These are phyloP conservation scores for Periophthalmodon schlosseri DNA, from an alignment of 2,113 vertebrate species.

Conservation along the genomic window DNA sequence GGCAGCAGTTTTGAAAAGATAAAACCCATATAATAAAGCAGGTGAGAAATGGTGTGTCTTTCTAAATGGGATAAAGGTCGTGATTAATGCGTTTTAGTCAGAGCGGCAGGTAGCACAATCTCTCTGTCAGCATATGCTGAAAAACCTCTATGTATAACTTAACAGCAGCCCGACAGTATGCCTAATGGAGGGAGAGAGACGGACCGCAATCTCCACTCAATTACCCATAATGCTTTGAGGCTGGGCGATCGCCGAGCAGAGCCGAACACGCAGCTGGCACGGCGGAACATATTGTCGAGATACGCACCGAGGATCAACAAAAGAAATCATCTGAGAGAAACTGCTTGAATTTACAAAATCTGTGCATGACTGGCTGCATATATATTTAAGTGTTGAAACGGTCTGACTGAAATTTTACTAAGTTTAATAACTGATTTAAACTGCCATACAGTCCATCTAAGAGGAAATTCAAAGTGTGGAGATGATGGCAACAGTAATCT, in stretches of 20 bases:
- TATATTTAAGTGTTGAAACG: constrained; percentile 1
- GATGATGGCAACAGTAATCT: not conserved
- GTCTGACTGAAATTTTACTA: not conserved
- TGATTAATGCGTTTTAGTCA: constrained; percentile 69
- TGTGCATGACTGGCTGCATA: constrained; percentile 3
- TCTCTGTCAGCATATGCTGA: constrained; percentile 51
- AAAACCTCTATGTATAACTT: constrained; percentile 5
- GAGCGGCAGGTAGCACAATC: constrained; percentile 50
- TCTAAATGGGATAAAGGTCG: constrained; percentile 64
- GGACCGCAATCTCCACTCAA: constrained; percentile 44
- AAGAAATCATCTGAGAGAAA: constrained; percentile 1
- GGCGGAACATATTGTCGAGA: constrained; percentile 8
- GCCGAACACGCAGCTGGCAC: constrained; percentile 17
- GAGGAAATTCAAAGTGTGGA: not conserved
- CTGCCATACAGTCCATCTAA: not conserved
- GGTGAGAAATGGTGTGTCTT: constrained; percentile 58
- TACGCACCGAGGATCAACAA: constrained; percentile 8
- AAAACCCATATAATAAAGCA: constrained; percentile 57
- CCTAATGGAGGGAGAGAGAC: constrained; percentile 39
- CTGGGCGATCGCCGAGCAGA: constrained; percentile 33
- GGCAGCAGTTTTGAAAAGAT: constrained; percentile 26
- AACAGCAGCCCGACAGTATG: constrained; percentile 31
- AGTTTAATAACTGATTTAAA: constrained; percentile 1
- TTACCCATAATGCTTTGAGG: constrained; percentile 50
- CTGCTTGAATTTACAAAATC: constrained; percentile 1